These are phyloP conservation scores for Aptenodytes forsteri DNA, from an alignment of 2,113 vertebrate genomes.

Conservation along the genomic window DNA sequence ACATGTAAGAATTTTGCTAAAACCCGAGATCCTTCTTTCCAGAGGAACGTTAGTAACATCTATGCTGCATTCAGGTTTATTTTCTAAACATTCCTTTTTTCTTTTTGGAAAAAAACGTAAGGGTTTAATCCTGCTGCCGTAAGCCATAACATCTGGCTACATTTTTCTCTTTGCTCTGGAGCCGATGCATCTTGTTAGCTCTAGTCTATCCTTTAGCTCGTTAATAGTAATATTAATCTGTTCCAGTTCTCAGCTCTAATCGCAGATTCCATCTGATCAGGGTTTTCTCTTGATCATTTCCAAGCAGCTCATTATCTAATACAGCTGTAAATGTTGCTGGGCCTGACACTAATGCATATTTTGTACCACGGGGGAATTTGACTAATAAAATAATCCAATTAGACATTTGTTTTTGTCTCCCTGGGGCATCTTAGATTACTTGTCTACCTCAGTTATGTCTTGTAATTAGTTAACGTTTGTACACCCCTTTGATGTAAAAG, in stretches of 20 bases:
- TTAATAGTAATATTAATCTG: constrained; percentile 22
- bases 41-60: accelerated
- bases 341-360: constrained; percentile 11
- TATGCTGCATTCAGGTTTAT: background rate
- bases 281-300: constrained; percentile 49
- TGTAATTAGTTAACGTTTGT: constrained; percentile 19
- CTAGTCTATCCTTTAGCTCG: background rate
- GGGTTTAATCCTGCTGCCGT: background rate
- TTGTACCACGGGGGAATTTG: constrained; percentile 29
- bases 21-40: background rate
- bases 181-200: background rate
- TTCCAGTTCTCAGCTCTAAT: constrained; percentile 29
- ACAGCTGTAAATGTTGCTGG: constrained; percentile 25
- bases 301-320: constrained; percentile 33
- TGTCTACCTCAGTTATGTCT: background rate
- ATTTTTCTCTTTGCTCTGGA: background rate
- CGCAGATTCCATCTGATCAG: constrained; percentile 29
- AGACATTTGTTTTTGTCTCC: constrained; percentile 50
- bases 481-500: constrained; percentile 36
- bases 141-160: background rate
- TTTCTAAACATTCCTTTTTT: background rate
- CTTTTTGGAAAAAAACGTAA: background rate
- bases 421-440: constrained; percentile 23
- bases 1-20: background rate
- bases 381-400: constrained; percentile 64